A percentile compares a stretch with the other conserved stretches of the same genome.
phyloP scores from a whole-genome alignment of 2,888 invertebrate genomes.

The Hemistola chrysoprasaria region DNA sequence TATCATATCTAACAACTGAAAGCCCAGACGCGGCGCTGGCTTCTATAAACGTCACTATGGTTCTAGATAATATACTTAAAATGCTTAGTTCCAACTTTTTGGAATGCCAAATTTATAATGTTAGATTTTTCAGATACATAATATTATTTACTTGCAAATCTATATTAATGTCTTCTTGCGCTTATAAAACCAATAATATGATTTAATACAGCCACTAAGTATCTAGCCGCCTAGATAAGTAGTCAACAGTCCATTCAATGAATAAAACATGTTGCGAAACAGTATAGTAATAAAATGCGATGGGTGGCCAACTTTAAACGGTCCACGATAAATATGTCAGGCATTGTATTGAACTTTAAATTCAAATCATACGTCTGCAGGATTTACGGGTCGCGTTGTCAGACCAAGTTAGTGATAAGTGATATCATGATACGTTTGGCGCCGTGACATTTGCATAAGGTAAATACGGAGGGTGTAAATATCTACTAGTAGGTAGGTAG shows the following conservation, averaged over 20 bases:
- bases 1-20: no score
- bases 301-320: constrained; percentile 30
- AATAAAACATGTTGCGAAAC: constrained; percentile 30
- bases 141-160: no score
- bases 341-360: constrained; percentile 31
- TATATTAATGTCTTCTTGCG: no score
- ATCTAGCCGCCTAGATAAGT: constrained; percentile 22
- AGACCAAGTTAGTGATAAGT: constrained; percentile 40
- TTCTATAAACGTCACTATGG: no score
- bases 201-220: constrained; percentile 20
- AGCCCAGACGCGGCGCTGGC: no score
- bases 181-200: no score
- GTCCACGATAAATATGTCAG: constrained; percentile 37
- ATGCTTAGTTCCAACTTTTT: no score
- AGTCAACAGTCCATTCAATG: constrained; percentile 21
- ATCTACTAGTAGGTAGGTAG: no score
- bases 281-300: constrained; percentile 23
- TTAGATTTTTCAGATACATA: no score
- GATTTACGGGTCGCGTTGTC: constrained; percentile 38
- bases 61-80: no score
- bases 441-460: constrained; percentile 40
- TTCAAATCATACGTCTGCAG: constrained; percentile 44
- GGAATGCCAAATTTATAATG: no score
- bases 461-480: no score
- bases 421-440: constrained; percentile 38